A percentile compares a stretch with the other conserved stretches of the same genome.
Conservation (phyloP, 30 jellyfish, hydroid and myxozoan genomes). For the Turritopsis rubra region DNA sequence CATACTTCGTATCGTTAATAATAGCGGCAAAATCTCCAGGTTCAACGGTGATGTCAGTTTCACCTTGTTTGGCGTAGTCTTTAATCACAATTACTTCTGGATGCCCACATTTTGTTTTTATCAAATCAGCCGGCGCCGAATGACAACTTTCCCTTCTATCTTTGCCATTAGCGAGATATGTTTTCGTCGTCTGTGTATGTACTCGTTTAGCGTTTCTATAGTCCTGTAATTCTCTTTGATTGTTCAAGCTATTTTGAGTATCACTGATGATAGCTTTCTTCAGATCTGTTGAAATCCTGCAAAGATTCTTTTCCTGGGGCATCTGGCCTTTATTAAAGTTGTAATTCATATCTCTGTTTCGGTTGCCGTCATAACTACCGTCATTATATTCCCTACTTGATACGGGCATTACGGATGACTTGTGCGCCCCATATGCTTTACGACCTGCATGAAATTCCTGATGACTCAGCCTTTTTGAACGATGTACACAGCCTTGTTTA, state of each 20-base stretch:
- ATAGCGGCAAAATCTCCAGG: slow-evolving; percentile 35
- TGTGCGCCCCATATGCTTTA: neutral
- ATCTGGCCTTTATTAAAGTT: neutral
- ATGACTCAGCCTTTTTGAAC: neutral
- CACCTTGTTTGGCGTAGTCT: slow-evolving; percentile 19
- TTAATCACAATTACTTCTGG: slow-evolving; percentile 30
- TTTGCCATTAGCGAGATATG: neutral
- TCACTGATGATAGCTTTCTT: neutral
- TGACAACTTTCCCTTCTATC: neutral
- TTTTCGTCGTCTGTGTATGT: neutral
- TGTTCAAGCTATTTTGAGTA: neutral
- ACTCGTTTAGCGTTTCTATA: neutral
- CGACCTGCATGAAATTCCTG: neutral
- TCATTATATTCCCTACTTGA: neutral
- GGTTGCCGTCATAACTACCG: neutral
- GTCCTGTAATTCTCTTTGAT: neutral
- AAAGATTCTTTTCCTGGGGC: neutral
- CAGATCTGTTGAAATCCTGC: neutral
- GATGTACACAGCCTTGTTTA: slow-evolving; percentile 12
- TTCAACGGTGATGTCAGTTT: slow-evolving; percentile 26
- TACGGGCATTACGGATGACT: neutral
- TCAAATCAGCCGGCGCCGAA: slow-evolving; percentile 4
- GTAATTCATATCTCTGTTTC: neutral
- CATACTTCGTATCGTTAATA: slow-evolving; percentile 33
- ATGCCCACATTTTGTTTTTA: slow-evolving; percentile 29